Base-by-base conservation (phyloP, 1,140 invertebrate species). In the Capitella teleta region DNA sequence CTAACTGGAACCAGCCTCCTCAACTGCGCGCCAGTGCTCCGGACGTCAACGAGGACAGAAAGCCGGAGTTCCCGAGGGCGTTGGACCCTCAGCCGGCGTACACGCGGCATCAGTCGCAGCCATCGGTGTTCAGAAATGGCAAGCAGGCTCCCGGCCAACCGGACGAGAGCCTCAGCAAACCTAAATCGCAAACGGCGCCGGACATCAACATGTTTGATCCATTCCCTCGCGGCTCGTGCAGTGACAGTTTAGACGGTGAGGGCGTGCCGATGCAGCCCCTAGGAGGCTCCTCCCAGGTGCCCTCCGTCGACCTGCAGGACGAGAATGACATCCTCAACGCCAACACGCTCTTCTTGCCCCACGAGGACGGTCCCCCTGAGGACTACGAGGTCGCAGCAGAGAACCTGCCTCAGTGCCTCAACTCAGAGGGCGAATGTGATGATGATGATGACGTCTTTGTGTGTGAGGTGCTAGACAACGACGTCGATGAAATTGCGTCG, bases 201-300 rank as follows among this genome's bases (percentile, higher is more conserved):
- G 24, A 44, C 42, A 44, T 44, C 24, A 44, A 44, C 42, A 44
- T 44, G 42, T 44, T 44, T 44, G 42, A 44, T 44, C 42, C 42
- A 44, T 44, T 19, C 28, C 42, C 42, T 14, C 6, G 42, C 5
- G 16, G 23, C 16, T 18, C 38, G 5, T 18, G 38, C n/a, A n/a
- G 23, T 6, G 38, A 40, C 38, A n/a, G n/a, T n/a, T n/a, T n/a
- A n/a, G n/a, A n/a, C n/a, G n/a, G n/a, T n/a, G n/a, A n/a, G n/a
- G n/a, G n/a, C n/a, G n/a, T n/a, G n/a, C n/a, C n/a, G n/a, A n/a
- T n/a, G n/a, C n/a, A n/a, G n/a, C n/a, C n/a, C n/a, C n/a, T n/a
- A n/a, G n/a, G n/a, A n/a, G n/a, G n/a, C n/a, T n/a, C n/a, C n/a
- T n/a, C n/a, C n/a, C n/a, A n/a, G n/a, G n/a, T n/a, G n/a, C n/a